Evolutionary conservation across 2,797 vertebrate species (phyloP), one percentile per base, ranked within the genome.

Genomic region (Acanthurus lineatus): DNA sequence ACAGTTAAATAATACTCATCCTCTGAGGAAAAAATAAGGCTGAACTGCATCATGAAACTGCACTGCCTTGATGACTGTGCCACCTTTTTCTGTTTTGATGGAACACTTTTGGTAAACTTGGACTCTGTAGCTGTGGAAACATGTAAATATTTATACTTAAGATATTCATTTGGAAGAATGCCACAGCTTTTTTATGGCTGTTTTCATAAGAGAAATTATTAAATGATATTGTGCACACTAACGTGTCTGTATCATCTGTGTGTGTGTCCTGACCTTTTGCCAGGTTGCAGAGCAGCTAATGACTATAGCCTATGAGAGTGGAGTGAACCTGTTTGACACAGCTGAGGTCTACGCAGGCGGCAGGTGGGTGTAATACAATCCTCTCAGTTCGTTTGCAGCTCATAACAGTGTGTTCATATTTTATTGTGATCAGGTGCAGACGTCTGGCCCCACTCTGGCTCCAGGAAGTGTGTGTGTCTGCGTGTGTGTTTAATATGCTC

Each of bases 291-390:
- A 96, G 86, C 96, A 93, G 89, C 88, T 96, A 90, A 95, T 96
- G 95, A 88, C 94, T 69, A 87, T 96, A 59, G 95, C 95, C 4
- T 96, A 94, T 79, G 95, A 96, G 86, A 95, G 94, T 9, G 95
- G 95, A 44, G 93, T 96, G 73, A 96, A 96, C 84, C 89, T 96
- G 48, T 96, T 96, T 75, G 95, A 96, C 88, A 96, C 95, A 0
- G 95, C 95, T 3, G 95, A 96, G 83, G 95, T 96, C 59, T 96
- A 96, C 14, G 96, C 96, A 19, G 95, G 95, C 22, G 96, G 96
- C 84, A 95, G 95, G 96, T 95, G 32, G 32, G 32, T 35, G 32
- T 35, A 2, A 35, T 35, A 35, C 32, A 35, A 35, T 35, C 32
- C 32, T 35, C 32, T 35, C 32, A 7, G 32, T 35, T 35, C 32